These are phyloP conservation scores for Synanthedon tipuliformis DNA, from an alignment of 2,888 invertebrate species.

Conservation along the genomic window DNA sequence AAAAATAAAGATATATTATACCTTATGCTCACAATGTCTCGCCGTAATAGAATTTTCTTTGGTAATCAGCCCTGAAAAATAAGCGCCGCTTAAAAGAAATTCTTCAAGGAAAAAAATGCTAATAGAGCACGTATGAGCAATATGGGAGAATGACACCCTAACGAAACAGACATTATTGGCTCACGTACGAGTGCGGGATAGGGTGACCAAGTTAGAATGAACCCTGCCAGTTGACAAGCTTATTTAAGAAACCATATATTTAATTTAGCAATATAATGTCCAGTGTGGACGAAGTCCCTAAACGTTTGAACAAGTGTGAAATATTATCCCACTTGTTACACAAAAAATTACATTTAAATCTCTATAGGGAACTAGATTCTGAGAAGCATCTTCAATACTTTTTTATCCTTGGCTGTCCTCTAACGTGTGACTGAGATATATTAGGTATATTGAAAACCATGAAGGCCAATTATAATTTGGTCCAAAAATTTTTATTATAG, in stretches of 20 bases:
- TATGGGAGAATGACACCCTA: constrained; percentile 5
- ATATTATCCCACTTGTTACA: too few relatives aligned
- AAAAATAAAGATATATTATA: too few relatives aligned
- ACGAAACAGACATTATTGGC: constrained; percentile 11
- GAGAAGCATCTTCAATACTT: too few relatives aligned
- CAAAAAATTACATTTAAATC: too few relatives aligned
- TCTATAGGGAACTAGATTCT: too few relatives aligned
- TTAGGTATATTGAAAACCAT: too few relatives aligned
- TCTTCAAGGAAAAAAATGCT: constrained; percentile 3
- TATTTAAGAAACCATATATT: background rate
- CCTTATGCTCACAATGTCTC: background rate
- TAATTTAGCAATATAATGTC: background rate
- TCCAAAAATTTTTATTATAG: too few relatives aligned
- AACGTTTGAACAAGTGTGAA: too few relatives aligned
- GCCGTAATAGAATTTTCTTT: constrained; percentile 1
- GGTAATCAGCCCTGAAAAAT: constrained; percentile 1
- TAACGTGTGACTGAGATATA: too few relatives aligned
- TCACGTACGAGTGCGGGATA: constrained; percentile 12
- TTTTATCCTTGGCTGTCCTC: too few relatives aligned
- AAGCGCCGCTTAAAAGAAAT: constrained; percentile 1
- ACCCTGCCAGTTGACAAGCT: background rate
- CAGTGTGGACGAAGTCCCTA: too few relatives aligned
- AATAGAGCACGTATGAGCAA: constrained; percentile 6
- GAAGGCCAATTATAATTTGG: too few relatives aligned
- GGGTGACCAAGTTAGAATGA: constrained; percentile 8